These are phyloP conservation scores for Plemyria rubiginata DNA, from an alignment of 2,888 invertebrate genomes.

Conservation along the genomic window DNA sequence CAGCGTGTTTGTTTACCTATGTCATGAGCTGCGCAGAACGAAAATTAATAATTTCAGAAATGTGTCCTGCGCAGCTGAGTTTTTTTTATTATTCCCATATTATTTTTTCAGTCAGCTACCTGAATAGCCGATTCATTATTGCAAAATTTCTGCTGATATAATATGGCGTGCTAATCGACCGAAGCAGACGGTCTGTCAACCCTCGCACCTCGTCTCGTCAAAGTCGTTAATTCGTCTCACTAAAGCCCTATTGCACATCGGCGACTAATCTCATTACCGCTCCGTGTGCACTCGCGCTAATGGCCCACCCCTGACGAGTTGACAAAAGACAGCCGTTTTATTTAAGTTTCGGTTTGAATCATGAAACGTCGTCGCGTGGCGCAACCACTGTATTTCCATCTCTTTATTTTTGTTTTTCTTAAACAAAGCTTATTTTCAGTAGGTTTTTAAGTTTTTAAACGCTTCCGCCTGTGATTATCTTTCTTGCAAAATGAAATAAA, in stretches of 20 bases:
- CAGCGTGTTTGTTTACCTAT: too few species aligned
- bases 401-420: not conserved
- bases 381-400: not conserved
- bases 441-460: too few species aligned
- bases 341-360: slow-evolving; percentile 36
- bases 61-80: too few species aligned
- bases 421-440: not conserved
- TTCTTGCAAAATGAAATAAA: too few species aligned
- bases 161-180: slow-evolving; percentile 28
- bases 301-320: slow-evolving; percentile 55
- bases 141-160: not conserved
- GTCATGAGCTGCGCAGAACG: too few species aligned
- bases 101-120: too few species aligned
- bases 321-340: slow-evolving; percentile 54
- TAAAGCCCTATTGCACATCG: slow-evolving; percentile 53
- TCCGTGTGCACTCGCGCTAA: slow-evolving; percentile 58
- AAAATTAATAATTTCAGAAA: too few species aligned
- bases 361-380: slow-evolving; percentile 28
- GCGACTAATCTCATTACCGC: slow-evolving; percentile 62
- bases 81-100: too few species aligned
- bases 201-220: slow-evolving; percentile 38
- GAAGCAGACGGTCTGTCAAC: slow-evolving; percentile 38
- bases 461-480: too few species aligned
- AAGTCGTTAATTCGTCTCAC: slow-evolving; percentile 56
- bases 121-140: too few species aligned